Base-by-base conservation (phyloP, 2,797 vertebrate genomes). In the Urocyon cinereoargenteus region DNA sequence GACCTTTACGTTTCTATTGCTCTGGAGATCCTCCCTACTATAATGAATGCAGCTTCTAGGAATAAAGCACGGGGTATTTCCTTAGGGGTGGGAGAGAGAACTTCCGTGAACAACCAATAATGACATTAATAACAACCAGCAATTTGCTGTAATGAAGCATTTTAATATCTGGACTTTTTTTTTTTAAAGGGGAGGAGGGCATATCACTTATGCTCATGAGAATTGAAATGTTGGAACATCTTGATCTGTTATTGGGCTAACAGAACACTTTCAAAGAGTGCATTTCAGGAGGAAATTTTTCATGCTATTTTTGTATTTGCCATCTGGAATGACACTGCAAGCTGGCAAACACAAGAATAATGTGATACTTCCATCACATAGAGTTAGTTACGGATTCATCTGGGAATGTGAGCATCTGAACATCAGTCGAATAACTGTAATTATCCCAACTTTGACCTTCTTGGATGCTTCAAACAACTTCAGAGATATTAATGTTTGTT, bases 301-400 rank as follows among this genome's bases (percentile, higher is more conserved):
- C 36, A 12, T 90, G 98, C 97, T 98, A 92, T 98, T 98, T 98
- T 98, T 98, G 89, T 96, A 93, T 98, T 98, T 98, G 97, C 98
- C 98, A 98, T 98, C 98, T 98, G 98, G 98, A 97, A 98, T 98
- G 98, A 98, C 97, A 97, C 81, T 96, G 98, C 97, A 97, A 96
- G 97, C 98, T 98, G 98, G 98, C 98, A 97, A 96, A 97, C 90
- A 62, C 75, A 95, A 95, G 98, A 98, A 96, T 94, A 98, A 96
- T 95, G 96, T 92, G 97, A 97, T 97, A 97, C 97, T 98, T 98
- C 97, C 95, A 96, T 98, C 95, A 0, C 96, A 92, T 36, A 72
- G 62, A 94, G 86, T 97, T 98, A 96, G 97, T 90, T 97, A 89
- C 0, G 0, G 96, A 95, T 97, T 97, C 98, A 97, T 97, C 95